A percentile compares a stretch with the other conserved stretches of the same genome.
Conservation (phyloP, 2,113 vertebrate species). For the Dolichotis patagonum region DNA sequence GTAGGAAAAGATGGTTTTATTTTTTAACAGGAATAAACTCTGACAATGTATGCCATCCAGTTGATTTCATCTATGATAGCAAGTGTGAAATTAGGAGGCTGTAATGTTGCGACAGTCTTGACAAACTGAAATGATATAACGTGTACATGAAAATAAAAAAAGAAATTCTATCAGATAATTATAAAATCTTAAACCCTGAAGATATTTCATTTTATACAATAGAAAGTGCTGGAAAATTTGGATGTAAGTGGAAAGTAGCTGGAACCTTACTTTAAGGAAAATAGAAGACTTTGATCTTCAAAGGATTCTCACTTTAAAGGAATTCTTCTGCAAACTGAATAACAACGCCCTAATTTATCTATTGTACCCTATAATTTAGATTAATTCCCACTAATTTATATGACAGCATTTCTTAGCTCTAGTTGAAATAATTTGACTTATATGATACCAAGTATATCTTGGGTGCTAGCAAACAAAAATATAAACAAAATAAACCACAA, state of each 20-base stretch:
- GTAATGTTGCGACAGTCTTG: not conserved
- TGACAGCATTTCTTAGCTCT: not conserved
- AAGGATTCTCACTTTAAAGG: constrained; percentile 8
- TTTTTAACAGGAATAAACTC: not conserved
- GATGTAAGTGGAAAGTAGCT: not conserved
- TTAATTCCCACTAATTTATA: not conserved
- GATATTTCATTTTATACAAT: not conserved
- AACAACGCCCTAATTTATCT: not conserved
- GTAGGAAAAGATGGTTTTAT: not conserved
- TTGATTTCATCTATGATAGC: constrained; percentile 24
- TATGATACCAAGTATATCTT: not conserved
- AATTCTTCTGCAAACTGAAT: constrained; percentile 48
- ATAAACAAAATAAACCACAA: constrained; percentile 4
- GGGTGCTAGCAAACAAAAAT: not conserved
- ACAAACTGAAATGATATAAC: not conserved
- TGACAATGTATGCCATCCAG: not conserved
- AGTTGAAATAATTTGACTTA: constrained; percentile 18
- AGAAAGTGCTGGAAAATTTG: not conserved
- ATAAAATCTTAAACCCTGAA: not conserved
- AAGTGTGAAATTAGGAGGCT: constrained; percentile 47
- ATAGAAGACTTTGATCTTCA: not conserved
- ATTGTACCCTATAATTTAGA: constrained; percentile 21
- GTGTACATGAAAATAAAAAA: constrained; percentile 53
- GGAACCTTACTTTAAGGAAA: constrained; percentile 14
- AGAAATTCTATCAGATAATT: constrained; percentile 27